Evolutionary conservation across 2,888 invertebrate genomes (phyloP), one percentile per base, ranked within the genome.

Genomic region (Catocala fraxini): DNA sequence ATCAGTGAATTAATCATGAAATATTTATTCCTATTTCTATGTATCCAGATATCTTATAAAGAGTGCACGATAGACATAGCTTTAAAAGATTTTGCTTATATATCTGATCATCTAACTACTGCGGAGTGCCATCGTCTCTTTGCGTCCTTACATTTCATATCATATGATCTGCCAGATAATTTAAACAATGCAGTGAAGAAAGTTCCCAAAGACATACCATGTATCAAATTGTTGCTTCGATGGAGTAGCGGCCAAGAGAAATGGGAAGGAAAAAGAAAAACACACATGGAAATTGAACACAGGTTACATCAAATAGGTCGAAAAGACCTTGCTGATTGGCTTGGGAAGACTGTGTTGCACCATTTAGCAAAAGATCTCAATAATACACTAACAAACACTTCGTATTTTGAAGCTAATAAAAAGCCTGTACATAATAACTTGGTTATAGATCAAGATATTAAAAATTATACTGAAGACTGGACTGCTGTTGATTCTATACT

Each of bases 251-350:
- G 86, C 42, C 76, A 67, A 10, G 74, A 82, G 34, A 73, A 76
- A 53, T 83, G 82, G 63, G 95, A 95, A 83, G 96, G 96, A 2
- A 89, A 84, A 74, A 95, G 95, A 0, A 94, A 95, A 80, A 95
- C 95, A 4, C 96, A 96, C 70, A 95, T 95, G 73, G 77, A 90
- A 11, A 72, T 96, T 10, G 91, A 90, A 51, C 94, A 91, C 48
- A 91, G 96, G 71, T 83, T 96, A 33, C 90, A 95, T 6, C 96
- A 96, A 83, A 87, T 96, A 60, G 95, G 94, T 25, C 94, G 94
- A 70, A 65, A 69, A 0, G 94, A 95, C 66, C 81, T 96, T 55
- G 96, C 96, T 0, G 93, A 95, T 71, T 96, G 96, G 96, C 79
- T 96, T 0, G 95, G 95, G 7, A 91, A 86, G 63, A 92, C 94